Conservation (phyloP, 2,113 vertebrate species). For the Probosciger aterrimus region DNA sequence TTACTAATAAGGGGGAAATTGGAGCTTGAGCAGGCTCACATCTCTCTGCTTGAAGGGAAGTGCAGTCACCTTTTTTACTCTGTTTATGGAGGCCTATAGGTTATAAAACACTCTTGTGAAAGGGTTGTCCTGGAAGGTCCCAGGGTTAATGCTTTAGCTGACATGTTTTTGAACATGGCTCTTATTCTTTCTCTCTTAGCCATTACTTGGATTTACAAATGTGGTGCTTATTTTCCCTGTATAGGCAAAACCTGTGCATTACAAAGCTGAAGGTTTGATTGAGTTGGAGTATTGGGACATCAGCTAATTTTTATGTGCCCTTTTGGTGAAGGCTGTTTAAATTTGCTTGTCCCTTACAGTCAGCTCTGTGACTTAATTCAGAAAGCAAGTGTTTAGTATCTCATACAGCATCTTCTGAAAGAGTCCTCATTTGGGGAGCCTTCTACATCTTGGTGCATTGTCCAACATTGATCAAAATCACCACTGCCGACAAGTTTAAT, state of each 20-base stretch:
- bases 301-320: not conserved
- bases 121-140: not conserved
- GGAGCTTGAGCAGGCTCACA: not conserved
- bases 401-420: not conserved
- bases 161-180: not conserved
- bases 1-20: not conserved
- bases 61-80: not conserved
- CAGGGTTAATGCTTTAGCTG: not conserved
- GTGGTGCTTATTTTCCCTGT: not conserved
- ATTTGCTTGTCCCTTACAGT: not conserved
- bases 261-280: not conserved
- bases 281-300: not conserved
- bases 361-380: not conserved
- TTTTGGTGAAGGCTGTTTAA: not conserved
- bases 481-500: not conserved
- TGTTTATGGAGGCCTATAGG: not conserved
- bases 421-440: not conserved
- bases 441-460: not conserved
- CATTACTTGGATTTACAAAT: not conserved
- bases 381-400: not conserved
- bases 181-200: not conserved
- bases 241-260: not conserved
- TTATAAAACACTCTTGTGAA: not conserved
- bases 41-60: not conserved
- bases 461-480: not conserved